Conservation (phyloP, 1,140 invertebrate species). For the Platorchestia sp. region DNA sequence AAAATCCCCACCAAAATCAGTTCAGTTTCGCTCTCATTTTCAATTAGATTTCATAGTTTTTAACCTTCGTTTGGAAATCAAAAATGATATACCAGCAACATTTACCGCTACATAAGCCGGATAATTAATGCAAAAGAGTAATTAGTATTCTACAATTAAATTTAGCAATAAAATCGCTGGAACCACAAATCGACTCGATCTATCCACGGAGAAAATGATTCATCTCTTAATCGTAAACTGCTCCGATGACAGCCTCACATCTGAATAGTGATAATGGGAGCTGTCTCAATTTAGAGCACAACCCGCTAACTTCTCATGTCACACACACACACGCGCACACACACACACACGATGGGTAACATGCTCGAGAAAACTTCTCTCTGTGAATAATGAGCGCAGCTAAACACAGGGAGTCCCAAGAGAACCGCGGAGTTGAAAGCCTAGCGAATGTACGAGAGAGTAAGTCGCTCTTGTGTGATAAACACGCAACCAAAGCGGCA, state of each 20-base stretch:
- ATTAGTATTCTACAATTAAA: not conserved
- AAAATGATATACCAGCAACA: not conserved
- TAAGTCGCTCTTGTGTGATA: not conserved
- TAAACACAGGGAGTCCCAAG: not conserved
- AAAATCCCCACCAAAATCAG: too few species aligned
- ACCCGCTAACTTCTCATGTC: too few species aligned
- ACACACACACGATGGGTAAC: not conserved
- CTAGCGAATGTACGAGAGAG: not conserved
- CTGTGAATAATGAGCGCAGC: not conserved
- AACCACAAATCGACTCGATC: too few species aligned
- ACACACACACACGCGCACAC: not conserved
- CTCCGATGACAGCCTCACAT: not conserved
- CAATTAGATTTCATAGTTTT: too few species aligned
- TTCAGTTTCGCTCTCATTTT: too few species aligned
- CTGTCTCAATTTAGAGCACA: not conserved
- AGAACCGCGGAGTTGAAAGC: not conserved
- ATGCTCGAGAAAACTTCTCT: not conserved
- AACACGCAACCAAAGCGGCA: conserved; percentile 2
- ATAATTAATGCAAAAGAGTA: not conserved
- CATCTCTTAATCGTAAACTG: not conserved
- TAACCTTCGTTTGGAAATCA: not conserved
- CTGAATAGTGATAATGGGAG: not conserved
- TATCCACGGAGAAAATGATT: too few species aligned
- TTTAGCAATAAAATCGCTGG: not conserved
- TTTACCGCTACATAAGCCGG: not conserved